Base-by-base conservation (phyloP, 2,797 vertebrate species). In the Coreius guichenoti region DNA sequence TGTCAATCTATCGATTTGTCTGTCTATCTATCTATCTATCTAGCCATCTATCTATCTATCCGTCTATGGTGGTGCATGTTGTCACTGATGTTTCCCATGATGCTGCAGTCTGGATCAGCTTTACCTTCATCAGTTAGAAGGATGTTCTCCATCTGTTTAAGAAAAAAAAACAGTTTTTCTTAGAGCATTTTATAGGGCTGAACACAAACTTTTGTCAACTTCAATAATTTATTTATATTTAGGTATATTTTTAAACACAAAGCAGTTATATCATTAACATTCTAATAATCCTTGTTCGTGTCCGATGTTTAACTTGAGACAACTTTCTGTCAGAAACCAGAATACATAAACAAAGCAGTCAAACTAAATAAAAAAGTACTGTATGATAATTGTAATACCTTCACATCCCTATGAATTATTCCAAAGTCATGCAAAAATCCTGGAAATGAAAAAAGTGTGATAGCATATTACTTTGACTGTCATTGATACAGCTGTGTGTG, bases 391-490 rank as follows among this genome's bases (percentile, higher is more conserved):
- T 8, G 26, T 72, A 81, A 13, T 92, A 98, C 97, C 96, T 99
- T 99, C 76, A 99, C 93, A 0, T 99, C 98, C 88, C 98, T 95
- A 91, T 99, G 98, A 81, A 98, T 95, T 81, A 98, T 96, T 43
- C 97, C 97, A 90, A 96, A 88, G 86, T 97, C 94, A 16, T 98
- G 97, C 21, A 99, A 94, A 87, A 96, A 98, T 70, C 96, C 97
- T 98, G 91, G 13, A 80, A 61, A 75, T 8, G 11, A 54, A 63
- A 68, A 36, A 8, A 1, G 11, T 39, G 12, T 39, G 63, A 12
- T 36, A 21, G 13, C 29, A 45, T 29, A 49, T 65, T 8, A 80
- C 19, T 80, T 36, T 5, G 1, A 70, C 4, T 26, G 33, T 39
- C 21, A 49, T 11, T 47, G 19, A 21, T 58, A 45, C 36, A 45